Base-by-base conservation (phyloP, 2,113 vertebrate genomes). In the Erythrocebus patas region DNA sequence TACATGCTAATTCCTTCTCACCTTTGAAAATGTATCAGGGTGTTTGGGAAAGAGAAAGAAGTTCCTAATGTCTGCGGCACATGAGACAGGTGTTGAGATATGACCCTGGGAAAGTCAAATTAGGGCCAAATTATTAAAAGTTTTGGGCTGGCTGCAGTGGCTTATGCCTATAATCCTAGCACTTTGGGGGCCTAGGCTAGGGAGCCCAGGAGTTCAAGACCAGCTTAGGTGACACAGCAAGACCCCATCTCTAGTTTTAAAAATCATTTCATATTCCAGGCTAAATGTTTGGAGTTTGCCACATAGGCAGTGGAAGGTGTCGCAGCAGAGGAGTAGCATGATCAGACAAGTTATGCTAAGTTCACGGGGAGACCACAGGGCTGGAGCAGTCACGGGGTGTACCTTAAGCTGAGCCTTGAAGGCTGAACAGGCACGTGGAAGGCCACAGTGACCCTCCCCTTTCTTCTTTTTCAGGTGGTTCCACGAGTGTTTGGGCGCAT, bases 401-500 rank as follows among this genome's bases (percentile, higher is more conserved):
- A 32, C 40, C 48, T 80, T 57, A 16, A 5, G 45, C 73, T 73
- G 48, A 83, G 38, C n/a, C 20, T 18, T 6, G 43, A 20, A 55
- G 50, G 38, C 50, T 55, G 20, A 32, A 3, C 2, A 17, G 66
- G 30, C 61, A 8, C 0, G 0, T 4, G 1, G 2, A 16, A 73
- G 66, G 48, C 50, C n/a, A 3, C 35, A 35, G 50, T 2, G 0
- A 30, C 75, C 6, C 9, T 68, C 55, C 40, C 50, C 12, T 38
- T 38, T 50, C 81, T 94, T 48, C 73, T 81, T 80, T 89, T 61
- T 57, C 80, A 98, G 98, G 97, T 98, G 88, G 96, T 98, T 10
- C 98, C 98, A 0, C 99, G 99, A 27, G 98, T 99, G 48, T 99
- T 98, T 73, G 99, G 99, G 17, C 99, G 98, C 6, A 89, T 99